Evolutionary conservation across 2,888 invertebrate species (phyloP), one percentile per base, ranked within the genome.

Genomic region (Lepidonotus clava): DNA sequence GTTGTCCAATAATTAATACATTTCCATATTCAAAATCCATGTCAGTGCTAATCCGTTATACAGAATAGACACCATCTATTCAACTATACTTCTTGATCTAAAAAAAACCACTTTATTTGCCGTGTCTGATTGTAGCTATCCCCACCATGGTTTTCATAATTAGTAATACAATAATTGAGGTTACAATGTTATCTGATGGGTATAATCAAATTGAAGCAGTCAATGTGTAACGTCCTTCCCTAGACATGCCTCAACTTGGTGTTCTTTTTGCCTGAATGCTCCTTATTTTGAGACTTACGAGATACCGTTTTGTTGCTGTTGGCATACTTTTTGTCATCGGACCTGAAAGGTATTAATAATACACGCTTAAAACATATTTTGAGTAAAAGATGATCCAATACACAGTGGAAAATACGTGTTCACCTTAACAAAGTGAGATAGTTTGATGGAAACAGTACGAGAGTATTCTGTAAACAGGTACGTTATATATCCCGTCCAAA

Each of bases 281-380:
- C 86, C 71, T 87, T 83, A n/a, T 84, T 83, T 83, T 89, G 88
- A 5, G 91, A 87, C 67, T 91, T 91, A 41, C 90, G 92, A 5
- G 93, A 93, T 1, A 90, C 66, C 0, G 93, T 93, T 89, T 93
- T 93, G 89, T 90, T 90, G 87, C 89, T 87, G 87, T 91, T 92
- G 0, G 90, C 86, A 89, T 92, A 93, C 87, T 93, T 93, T 88
- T 92, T 91, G 2, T 88, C 88, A 88, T 93, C 93, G 87, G 88
- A 89, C 86, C 92, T 92, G 90, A 32, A 89, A 90, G 83, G 18
- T 1, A 46, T 46, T 46, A 18, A 11, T 46, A 46, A 18, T 46
- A 46, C 46, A 46, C 8, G 46, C n/a, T 46, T 46, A 8, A 46
- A 11, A 11, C 18, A 46, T 46, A 11, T 46, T 11, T 46, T 8